A percentile compares a stretch with the other conserved stretches of the same genome.
Conservation (phyloP, 2,797 vertebrate genomes). For the Hirundo rustica region DNA sequence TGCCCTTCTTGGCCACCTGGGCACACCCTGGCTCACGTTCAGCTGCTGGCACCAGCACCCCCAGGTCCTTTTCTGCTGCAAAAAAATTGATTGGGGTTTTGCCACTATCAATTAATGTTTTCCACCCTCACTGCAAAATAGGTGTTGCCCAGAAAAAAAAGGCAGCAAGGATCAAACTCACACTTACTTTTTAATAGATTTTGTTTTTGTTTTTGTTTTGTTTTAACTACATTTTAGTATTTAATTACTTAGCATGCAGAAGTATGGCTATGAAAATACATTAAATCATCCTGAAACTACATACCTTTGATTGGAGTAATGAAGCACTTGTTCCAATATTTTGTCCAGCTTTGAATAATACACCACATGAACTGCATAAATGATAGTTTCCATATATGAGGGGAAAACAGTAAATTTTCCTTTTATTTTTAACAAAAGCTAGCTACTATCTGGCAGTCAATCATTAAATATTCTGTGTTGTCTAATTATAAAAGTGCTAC, state of each 20-base stretch:
- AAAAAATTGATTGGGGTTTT: neutral
- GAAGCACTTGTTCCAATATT: neutral
- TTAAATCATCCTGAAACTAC: neutral
- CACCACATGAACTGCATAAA: rapidly evolving
- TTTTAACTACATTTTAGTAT: neutral
- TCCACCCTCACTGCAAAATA: rapidly evolving
- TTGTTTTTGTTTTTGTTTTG: no score
- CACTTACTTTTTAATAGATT: neutral
- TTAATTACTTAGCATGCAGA: neutral
- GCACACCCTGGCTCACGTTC: neutral
- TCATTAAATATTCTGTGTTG: neutral
- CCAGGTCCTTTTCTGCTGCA: neutral
- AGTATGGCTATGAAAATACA: neutral
- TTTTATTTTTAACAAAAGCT: neutral
- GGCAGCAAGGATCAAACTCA: neutral
- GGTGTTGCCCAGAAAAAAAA: neutral
- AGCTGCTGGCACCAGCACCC: neutral
- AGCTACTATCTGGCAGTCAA: neutral
- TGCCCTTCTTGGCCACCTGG: neutral
- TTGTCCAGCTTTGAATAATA: neutral
- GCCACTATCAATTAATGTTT: rapidly evolving
- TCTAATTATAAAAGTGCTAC: neutral
- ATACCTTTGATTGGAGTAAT: neutral
- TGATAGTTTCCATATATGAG: neutral
- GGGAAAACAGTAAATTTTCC: neutral